phyloP scores from a whole-genome alignment of 2,113 vertebrate species.

The Chinchilla lanigera region DNA sequence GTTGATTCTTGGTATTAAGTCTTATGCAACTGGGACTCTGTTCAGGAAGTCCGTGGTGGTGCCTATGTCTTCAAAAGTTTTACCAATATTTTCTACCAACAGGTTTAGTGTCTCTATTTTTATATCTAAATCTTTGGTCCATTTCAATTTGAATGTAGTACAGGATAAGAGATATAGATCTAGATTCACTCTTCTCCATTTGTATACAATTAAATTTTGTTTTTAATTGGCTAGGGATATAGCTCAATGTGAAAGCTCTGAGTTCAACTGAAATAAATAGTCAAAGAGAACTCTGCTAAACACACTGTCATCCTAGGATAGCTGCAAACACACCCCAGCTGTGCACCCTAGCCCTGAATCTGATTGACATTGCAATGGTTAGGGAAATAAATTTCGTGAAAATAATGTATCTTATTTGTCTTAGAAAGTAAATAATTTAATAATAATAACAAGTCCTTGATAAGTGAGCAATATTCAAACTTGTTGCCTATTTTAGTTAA shows the following conservation, averaged over 20 bases:
- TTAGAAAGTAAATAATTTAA: background rate
- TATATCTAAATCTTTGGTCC: background rate
- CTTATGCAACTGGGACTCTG: background rate
- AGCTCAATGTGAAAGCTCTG: background rate
- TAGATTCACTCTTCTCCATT: background rate
- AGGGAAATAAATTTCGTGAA: background rate
- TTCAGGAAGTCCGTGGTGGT: background rate
- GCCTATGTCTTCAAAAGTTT: background rate
- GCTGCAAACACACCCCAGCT: background rate
- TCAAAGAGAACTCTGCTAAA: background rate
- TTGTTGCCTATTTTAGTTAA: background rate
- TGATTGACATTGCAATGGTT: background rate
- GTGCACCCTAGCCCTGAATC: background rate
- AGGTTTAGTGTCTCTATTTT: background rate
- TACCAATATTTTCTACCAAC: background rate
- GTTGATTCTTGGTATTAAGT: background rate
- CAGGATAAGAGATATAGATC: background rate
- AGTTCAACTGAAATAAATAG: background rate
- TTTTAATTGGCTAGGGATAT: background rate
- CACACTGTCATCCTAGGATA: background rate
- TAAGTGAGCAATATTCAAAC: background rate
- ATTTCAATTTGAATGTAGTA: background rate
- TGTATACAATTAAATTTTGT: background rate
- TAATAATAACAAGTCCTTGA: background rate
- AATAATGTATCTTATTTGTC: background rate